Evolutionary conservation across 2,797 vertebrate genomes (phyloP).

Genomic region (Australoheros facetus): DNA sequence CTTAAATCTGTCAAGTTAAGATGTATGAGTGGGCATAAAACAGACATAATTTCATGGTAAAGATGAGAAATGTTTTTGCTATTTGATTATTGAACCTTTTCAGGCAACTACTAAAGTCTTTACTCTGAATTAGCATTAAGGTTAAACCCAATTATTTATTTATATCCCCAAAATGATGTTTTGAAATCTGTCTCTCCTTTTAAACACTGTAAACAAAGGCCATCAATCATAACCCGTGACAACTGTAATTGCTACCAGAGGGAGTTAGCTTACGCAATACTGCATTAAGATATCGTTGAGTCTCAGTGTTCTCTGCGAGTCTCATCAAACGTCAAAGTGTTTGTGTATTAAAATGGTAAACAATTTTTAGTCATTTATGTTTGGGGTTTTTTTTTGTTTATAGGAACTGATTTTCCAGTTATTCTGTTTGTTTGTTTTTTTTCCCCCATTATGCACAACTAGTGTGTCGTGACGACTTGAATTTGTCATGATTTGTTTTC

Average conservation of each 20-base stretch:
- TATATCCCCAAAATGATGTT: conserved; percentile 77
- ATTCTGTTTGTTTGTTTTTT: conserved; percentile 17
- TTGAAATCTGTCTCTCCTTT: conserved; percentile 81
- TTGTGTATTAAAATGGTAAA: conserved; percentile 26
- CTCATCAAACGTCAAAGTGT: conserved; percentile 52
- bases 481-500: conserved; percentile 8
- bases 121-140: conserved; percentile 69
- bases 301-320: conserved; percentile 41
- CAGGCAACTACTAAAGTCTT: conserved; percentile 73
- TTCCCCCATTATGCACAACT: conserved; percentile 5
- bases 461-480: conserved; percentile 25
- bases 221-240: conserved; percentile 83
- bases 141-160: conserved; percentile 80
- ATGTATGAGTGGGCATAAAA: conserved; percentile 80
- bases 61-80: conserved; percentile 85
- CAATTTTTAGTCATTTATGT: conserved; percentile 28
- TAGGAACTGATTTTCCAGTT: conserved; percentile 48
- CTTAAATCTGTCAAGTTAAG: conserved; percentile 83
- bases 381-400: conserved; percentile 43
- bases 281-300: conserved; percentile 40
- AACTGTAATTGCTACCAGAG: conserved; percentile 84
- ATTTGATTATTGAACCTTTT: conserved; percentile 82
- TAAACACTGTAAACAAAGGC: conserved; percentile 86
- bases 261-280: conserved; percentile 37
- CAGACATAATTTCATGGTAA: conserved; percentile 84